Evolutionary conservation across 2,113 vertebrate genomes (phyloP).

Genomic region (Sebastes schlegelii): DNA sequence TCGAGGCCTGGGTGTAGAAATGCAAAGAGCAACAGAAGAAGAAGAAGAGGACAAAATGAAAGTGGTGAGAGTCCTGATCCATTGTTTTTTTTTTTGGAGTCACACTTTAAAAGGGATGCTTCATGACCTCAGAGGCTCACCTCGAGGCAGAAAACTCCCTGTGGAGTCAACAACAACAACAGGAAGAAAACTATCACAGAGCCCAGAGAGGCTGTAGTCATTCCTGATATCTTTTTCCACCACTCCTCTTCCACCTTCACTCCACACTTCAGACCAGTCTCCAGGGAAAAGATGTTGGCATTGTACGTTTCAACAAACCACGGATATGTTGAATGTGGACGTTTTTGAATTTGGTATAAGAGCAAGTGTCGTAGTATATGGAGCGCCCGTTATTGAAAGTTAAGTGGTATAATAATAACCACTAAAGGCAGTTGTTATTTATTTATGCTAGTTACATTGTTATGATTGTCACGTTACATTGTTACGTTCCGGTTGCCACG

Average conservation of each 20-base stretch:
- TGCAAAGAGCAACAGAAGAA: conserved; percentile 34
- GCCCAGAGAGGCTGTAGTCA: neutral
- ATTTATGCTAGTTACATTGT: too few relatives aligned
- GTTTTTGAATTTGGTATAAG: neutral
- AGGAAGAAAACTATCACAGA: conserved; percentile 20
- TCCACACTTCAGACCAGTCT: neutral
- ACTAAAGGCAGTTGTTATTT: too few relatives aligned
- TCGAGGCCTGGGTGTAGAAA: conserved; percentile 7
- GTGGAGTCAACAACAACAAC: conserved; percentile 19
- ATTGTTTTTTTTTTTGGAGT: conserved; percentile 20
- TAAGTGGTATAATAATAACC: neutral
- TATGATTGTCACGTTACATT: too few relatives aligned
- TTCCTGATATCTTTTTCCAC: conserved; percentile 12
- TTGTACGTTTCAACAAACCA: neutral
- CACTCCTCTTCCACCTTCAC: neutral
- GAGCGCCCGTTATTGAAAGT: neutral
- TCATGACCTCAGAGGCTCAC: conserved; percentile 51
- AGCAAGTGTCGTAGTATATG: neutral
- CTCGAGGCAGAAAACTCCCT: conserved; percentile 23
- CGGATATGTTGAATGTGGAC: neutral
- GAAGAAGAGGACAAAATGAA: conserved; percentile 34
- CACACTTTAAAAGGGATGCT: conserved; percentile 40
- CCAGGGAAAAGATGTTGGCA: too few relatives aligned
- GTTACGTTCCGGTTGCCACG: too few relatives aligned
- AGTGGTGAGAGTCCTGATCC: conserved; percentile 17